Evolutionary conservation across 2,888 invertebrate genomes (phyloP).

Genomic region (Carcina quercana): DNA sequence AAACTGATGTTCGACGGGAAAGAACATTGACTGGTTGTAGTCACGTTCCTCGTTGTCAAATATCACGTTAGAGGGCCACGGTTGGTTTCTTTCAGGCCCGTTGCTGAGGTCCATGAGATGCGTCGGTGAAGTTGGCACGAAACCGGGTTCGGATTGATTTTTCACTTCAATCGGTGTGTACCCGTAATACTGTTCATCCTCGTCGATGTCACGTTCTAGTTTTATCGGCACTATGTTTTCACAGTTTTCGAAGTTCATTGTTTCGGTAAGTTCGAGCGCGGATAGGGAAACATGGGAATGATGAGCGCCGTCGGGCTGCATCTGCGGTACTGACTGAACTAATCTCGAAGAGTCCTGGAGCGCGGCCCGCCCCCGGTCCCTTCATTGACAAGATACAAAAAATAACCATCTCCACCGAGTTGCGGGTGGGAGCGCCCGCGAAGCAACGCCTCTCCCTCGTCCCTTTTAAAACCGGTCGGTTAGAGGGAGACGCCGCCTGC

Average conservation of each 20-base stretch:
- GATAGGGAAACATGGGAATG: constrained; percentile 12
- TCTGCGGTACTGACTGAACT: constrained; percentile 33
- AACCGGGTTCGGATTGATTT: constrained; percentile 38
- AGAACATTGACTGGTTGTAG: constrained; percentile 41
- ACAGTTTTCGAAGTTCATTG: constrained; percentile 59
- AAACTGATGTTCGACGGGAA: constrained; percentile 39
- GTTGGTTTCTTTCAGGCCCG: constrained; percentile 46
- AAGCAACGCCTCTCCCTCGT: constrained; percentile 48
- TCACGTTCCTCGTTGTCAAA: constrained; percentile 47
- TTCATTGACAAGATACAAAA: constrained; percentile 72
- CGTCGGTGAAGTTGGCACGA: constrained; percentile 53
- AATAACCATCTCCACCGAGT: constrained; percentile 56
- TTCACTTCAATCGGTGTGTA: constrained; percentile 54
- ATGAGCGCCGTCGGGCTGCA: constrained; percentile 40
- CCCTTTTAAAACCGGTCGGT: constrained; percentile 22
- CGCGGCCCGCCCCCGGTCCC: constrained; percentile 61
- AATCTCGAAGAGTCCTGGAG: constrained; percentile 27
- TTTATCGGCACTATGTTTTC: constrained; percentile 56
- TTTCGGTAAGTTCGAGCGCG: constrained; percentile 11
- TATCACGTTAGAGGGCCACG: constrained; percentile 42
- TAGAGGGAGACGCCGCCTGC: constrained; percentile 41
- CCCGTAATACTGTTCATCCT: constrained; percentile 59
- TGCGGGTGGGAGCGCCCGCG: constrained; percentile 45
- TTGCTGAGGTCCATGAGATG: constrained; percentile 65
- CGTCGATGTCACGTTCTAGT: constrained; percentile 51